Evolutionary conservation across 2,113 vertebrate genomes (phyloP).

Genomic region (Gallinago media): DNA sequence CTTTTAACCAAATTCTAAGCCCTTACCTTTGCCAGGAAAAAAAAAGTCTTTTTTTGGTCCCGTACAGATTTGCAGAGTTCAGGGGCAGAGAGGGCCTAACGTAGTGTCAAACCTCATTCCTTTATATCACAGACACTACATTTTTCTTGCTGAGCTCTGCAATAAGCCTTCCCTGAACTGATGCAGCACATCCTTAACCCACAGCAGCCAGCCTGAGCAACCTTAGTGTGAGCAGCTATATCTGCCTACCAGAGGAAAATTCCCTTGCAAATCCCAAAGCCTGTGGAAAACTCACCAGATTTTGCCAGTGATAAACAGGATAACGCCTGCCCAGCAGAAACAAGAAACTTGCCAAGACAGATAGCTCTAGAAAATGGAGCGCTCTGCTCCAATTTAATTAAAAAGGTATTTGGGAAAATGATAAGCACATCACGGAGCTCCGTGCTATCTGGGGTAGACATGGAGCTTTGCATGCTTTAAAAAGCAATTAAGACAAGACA

Average conservation of each 20-base stretch:
- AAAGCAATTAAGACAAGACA: constrained; percentile 8
- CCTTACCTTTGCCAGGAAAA: background rate
- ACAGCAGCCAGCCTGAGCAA: background rate
- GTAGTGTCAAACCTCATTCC: background rate
- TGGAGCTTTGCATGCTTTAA: background rate
- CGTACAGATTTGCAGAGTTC: background rate
- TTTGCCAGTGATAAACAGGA: background rate
- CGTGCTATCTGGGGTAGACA: background rate
- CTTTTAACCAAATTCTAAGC: background rate
- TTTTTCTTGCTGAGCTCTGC: background rate
- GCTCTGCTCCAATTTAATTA: constrained; percentile 15
- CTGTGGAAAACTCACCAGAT: background rate
- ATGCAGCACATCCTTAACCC: background rate
- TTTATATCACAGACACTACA: background rate
- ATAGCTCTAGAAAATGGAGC: background rate
- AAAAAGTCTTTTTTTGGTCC: background rate
- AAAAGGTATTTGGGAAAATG: constrained; percentile 41
- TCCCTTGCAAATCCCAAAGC: background rate
- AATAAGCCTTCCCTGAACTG: background rate
- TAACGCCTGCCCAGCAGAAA: background rate
- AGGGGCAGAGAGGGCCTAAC: background rate
- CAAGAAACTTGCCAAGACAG: background rate
- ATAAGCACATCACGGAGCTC: background rate
- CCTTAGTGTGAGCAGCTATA: background rate
- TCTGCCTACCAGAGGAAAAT: background rate